Percentiles rank a stretch among this genome's conserved stretches.
phyloP scores from a whole-genome alignment of 2,888 invertebrate species.

The Microctonus brassicae region DNA sequence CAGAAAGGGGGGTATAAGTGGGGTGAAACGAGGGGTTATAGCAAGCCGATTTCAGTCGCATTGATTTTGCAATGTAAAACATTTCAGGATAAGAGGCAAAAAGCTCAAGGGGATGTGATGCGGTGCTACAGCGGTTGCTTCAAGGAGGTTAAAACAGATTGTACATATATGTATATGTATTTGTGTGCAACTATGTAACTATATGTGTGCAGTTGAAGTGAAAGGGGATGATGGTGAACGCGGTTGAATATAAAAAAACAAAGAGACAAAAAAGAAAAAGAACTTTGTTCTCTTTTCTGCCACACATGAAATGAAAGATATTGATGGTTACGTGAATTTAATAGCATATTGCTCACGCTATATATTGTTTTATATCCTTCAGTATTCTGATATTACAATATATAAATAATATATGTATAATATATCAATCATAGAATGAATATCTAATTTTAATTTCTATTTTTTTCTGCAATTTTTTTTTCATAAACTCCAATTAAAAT shows the following conservation, averaged over 20 bases:
- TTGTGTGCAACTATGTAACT: background rate
- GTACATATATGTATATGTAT: background rate
- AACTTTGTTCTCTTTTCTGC: slow-evolving; percentile 32
- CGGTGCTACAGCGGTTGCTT: background rate
- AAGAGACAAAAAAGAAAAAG: slow-evolving; percentile 14
- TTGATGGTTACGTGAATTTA: slow-evolving; percentile 70
- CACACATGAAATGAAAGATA: slow-evolving; percentile 59
- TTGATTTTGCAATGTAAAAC: slow-evolving; percentile 70
- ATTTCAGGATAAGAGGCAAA: slow-evolving; percentile 56
- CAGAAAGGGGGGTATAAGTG: background rate
- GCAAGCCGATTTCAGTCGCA: slow-evolving; percentile 57
- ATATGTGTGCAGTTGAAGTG: slow-evolving; percentile 1
- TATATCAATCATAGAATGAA: too few species aligned
- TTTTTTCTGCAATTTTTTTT: too few species aligned
- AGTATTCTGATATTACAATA: slow-evolving; percentile 45
- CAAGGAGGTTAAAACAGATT: slow-evolving; percentile 3
- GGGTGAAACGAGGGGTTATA: slow-evolving; percentile 36
- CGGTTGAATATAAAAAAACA: slow-evolving; percentile 16
- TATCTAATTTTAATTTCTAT: too few species aligned
- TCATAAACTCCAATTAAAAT: too few species aligned
- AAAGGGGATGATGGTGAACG: background rate
- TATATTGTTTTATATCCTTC: slow-evolving; percentile 67
- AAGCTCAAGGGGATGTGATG: slow-evolving; percentile 24
- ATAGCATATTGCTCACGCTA: slow-evolving; percentile 68
- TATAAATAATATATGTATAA: too few species aligned